These are phyloP conservation scores for cat (Felis catus) DNA, from an alignment of 2,113 vertebrate species.

Conservation along the genomic window F.catus_Fca126_mat1.0 CM031423.1:69901501-69902000, in stretches of 20 bases:
- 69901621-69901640: background rate
- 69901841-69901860: background rate
- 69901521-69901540: slow-evolving; percentile 84
- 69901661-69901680: background rate
- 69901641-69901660: background rate
- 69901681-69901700: background rate
- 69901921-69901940: background rate
- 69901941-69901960: background rate
- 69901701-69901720: background rate
- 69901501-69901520: slow-evolving; percentile 84
- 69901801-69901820: background rate
- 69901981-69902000: background rate
- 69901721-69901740: background rate
- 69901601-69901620: background rate
- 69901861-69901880: background rate
- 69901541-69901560: slow-evolving; percentile 91
- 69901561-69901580: slow-evolving; percentile 93
- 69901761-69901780: background rate
- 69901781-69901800: background rate
- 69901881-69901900: background rate
- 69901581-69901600: background rate
- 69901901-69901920: background rate
- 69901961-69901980: background rate
- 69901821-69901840: background rate
- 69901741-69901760: background rate